A percentile compares a stretch with the other conserved stretches of the same genome.
These are phyloP conservation scores for Calliphora vomitoria DNA, from an alignment of 2,888 invertebrate genomes.

Conservation along the genomic window DNA sequence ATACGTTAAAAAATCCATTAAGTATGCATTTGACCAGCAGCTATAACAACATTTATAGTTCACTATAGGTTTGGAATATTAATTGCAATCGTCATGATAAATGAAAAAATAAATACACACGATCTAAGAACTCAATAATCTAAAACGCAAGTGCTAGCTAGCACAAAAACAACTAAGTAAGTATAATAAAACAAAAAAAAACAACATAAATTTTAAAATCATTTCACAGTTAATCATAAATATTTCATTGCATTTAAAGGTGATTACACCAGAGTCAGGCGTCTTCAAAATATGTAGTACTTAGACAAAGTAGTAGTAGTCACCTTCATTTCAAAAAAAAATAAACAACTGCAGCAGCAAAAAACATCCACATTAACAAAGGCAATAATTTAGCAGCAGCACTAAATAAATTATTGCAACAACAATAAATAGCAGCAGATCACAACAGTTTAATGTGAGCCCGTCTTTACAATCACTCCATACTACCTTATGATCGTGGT, in stretches of 20 bases:
- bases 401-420: constrained; percentile 53
- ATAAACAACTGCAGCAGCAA: neutral
- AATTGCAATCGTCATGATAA: constrained; percentile 49
- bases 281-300: constrained; percentile 23
- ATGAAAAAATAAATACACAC: constrained; percentile 4
- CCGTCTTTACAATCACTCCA: constrained; percentile 50
- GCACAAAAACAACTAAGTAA: neutral
- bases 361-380: constrained; percentile 9
- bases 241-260: constrained; percentile 78
- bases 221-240: constrained; percentile 72
- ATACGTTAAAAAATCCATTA: constrained; percentile 38
- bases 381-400: constrained; percentile 28
- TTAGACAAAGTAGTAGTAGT: too few relatives aligned
- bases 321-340: constrained; percentile 32
- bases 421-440: constrained; percentile 56
- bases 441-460: constrained; percentile 53
- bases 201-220: constrained; percentile 54
- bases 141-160: constrained; percentile 30
- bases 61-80: constrained; percentile 63
- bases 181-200: constrained; percentile 15
- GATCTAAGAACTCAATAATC: constrained; percentile 53
- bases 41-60: constrained; percentile 66
- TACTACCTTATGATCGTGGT: neutral
- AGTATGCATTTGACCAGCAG: constrained; percentile 68
- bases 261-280: constrained; percentile 80